phyloP scores from a whole-genome alignment of 2,113 vertebrate genomes.

The Podarcis raffonei region DNA sequence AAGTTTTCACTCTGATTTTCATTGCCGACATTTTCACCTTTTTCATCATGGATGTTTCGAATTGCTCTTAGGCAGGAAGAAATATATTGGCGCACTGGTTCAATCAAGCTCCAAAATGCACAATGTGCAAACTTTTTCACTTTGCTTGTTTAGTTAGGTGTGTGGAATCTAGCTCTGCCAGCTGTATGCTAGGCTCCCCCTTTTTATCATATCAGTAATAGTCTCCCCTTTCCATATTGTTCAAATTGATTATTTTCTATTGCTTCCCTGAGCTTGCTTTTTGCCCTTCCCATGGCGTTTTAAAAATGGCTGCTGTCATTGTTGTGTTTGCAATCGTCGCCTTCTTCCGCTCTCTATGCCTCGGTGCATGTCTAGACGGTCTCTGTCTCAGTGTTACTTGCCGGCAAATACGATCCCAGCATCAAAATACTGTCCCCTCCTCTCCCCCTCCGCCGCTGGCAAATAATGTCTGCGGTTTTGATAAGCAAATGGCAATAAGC shows the following conservation, averaged over 20 bases:
- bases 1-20: neutral
- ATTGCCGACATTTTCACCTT: neutral
- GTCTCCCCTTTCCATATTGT: slow-evolving; percentile 1
- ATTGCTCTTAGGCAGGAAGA: neutral
- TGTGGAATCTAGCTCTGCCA: slow-evolving; percentile 13
- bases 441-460: slow-evolving; percentile 39
- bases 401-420: slow-evolving; percentile 63
- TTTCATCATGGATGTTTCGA: neutral
- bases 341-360: slow-evolving; percentile 1
- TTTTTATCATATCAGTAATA: slow-evolving; percentile 31
- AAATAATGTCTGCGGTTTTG: slow-evolving; percentile 72
- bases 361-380: neutral
- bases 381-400: slow-evolving; percentile 38
- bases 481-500: slow-evolving; percentile 78
- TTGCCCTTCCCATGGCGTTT: neutral
- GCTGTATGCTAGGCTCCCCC: slow-evolving; percentile 14
- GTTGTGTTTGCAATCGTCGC: neutral
- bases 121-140: neutral
- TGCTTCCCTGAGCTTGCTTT: slow-evolving; percentile 23
- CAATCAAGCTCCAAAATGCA: neutral
- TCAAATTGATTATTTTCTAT: neutral
- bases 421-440: slow-evolving; percentile 49
- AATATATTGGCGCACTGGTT: neutral
- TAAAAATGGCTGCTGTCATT: neutral
- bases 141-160: neutral